A percentile compares a stretch with the other conserved stretches of the same genome.
phyloP scores from a whole-genome alignment of 53 echinoderm and acorn worm genomes.

The Echinarachnius parma region DNA sequence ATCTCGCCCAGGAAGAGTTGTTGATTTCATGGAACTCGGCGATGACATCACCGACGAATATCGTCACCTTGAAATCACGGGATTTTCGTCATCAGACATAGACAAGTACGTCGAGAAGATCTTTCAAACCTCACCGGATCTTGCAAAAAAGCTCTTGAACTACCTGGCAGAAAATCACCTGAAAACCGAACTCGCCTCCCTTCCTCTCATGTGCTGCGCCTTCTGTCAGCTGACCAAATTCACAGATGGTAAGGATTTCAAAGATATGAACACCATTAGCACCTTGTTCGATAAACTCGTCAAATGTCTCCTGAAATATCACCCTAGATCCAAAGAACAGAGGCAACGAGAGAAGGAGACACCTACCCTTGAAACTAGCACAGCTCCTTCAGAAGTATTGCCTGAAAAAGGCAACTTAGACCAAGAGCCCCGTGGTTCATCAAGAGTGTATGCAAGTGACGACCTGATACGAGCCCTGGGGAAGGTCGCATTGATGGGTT shows the following conservation, averaged over 20 bases:
- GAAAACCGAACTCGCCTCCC: constrained; percentile 51
- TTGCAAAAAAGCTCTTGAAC: constrained; percentile 45
- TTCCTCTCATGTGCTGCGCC: constrained; percentile 60
- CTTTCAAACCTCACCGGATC: constrained; percentile 26
- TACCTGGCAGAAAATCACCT: constrained; percentile 67
- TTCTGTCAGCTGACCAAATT: constrained; percentile 62
- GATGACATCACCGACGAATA: constrained; percentile 46
- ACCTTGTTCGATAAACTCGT: constrained; percentile 51
- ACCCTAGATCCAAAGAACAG: constrained; percentile 27
- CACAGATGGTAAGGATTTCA: constrained; percentile 59
- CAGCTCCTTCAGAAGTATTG: background rate
- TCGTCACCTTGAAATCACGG: constrained; percentile 59
- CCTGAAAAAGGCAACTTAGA: too few species aligned
- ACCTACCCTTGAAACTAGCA: too few species aligned
- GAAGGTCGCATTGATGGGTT: constrained; percentile 48
- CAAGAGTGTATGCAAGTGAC: background rate
- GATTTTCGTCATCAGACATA: constrained; percentile 50
- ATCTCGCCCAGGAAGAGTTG: constrained; percentile 53
- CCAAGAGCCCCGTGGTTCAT: too few species aligned
- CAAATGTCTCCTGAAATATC: constrained; percentile 46
- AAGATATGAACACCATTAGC: constrained; percentile 58
- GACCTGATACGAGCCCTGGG: constrained; percentile 47
- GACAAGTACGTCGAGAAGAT: constrained; percentile 52
- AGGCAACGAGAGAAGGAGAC: constrained; percentile 1
- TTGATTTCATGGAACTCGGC: constrained; percentile 35